Percentiles rank a stretch among this genome's conserved stretches.
phyloP scores from a whole-genome alignment of 2,888 invertebrate species.

The Phengaris arion region DNA sequence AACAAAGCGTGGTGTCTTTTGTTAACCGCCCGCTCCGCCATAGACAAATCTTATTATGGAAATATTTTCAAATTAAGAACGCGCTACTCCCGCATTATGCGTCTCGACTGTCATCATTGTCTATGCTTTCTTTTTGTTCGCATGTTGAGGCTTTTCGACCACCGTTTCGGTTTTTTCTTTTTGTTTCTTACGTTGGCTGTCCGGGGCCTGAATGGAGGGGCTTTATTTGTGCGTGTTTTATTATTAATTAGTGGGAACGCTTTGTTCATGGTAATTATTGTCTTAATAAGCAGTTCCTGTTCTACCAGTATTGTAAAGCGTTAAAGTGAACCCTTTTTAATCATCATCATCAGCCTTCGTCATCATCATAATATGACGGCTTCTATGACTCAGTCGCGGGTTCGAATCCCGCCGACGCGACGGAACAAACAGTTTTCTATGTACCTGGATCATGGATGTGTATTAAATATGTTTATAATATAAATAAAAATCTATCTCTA shows the following conservation, averaged over 20 bases:
- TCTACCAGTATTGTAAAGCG: conserved; percentile 67
- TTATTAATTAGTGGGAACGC: conserved; percentile 78
- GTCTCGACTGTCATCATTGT: conserved; percentile 78
- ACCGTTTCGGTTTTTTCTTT: conserved; percentile 72
- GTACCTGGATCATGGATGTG: too few species aligned
- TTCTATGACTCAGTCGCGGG: too few species aligned
- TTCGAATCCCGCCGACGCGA: too few species aligned
- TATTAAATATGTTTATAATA: too few species aligned
- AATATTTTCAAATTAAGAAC: conserved; percentile 79
- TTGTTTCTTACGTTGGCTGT: conserved; percentile 62
- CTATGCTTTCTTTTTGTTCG: conserved; percentile 76
- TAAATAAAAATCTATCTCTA: too few species aligned
- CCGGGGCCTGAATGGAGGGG: conserved; percentile 73
- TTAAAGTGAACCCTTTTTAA: conserved; percentile 45
- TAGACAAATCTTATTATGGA: conserved; percentile 80
- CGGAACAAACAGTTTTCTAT: too few species aligned
- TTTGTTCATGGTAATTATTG: conserved; percentile 80
- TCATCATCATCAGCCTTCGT: conserved; percentile 50
- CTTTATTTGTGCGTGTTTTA: conserved; percentile 79
- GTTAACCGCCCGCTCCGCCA: conserved; percentile 66
- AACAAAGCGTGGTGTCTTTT: conserved; percentile 72
- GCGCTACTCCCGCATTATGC: conserved; percentile 77
- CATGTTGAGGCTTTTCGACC: conserved; percentile 78
- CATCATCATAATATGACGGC: too few species aligned
- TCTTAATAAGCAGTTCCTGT: conserved; percentile 79